Evolutionary conservation across 2,113 vertebrate genomes (phyloP), one percentile per base, ranked within the genome.

Genomic region (Amia ocellicauda): DNA sequence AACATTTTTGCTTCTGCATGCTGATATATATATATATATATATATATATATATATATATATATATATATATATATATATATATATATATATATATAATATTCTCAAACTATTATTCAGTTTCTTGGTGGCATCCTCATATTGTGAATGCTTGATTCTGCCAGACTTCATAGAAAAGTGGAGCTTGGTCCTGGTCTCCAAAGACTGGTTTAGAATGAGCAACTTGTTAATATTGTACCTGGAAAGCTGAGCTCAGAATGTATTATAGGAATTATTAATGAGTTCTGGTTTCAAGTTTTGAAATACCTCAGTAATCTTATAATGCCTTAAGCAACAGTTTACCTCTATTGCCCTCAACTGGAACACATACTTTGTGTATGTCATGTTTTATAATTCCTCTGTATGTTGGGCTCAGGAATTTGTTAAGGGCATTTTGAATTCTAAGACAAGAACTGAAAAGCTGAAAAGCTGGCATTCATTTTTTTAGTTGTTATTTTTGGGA

Each of bases 221-320:
- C 51, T 27, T 7, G 22, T 5, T 47, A 61, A 49, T 49, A 9
- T 20, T 60, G 23, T 42, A 47, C 16, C 47, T 71, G 62, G 56
- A 62, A 69, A 41, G 52, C 53, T 13, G 23, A 26, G 52, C 62
- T 67, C 41, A 43, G 56, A 62, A 56, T 71, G 67, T 78, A 70
- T 79, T 78, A 79, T 69, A 36, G 60, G 51, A 68, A 58, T 45
- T 76, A 63, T 76, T 73, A 81, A 80, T 69, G 75, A 60, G 42
- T 63, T 58, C 54, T 27, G 50, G 63, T 24, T 55, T 8, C 59
- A 29, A 24, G 31, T 17, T 47, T 26, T 17, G 17, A 49, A 11
- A 23, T 20, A 61, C 43, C 43, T 28, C 26, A 24, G 43, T 26
- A 49, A 61, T 49, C 16, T 27, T n/a, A n/a, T 7, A 71, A 42